A percentile compares a stretch with the other conserved stretches of the same genome.
These are phyloP conservation scores for Myiozetetes cayanensis DNA, from an alignment of 2,113 vertebrate species.

Conservation along the genomic window DNA sequence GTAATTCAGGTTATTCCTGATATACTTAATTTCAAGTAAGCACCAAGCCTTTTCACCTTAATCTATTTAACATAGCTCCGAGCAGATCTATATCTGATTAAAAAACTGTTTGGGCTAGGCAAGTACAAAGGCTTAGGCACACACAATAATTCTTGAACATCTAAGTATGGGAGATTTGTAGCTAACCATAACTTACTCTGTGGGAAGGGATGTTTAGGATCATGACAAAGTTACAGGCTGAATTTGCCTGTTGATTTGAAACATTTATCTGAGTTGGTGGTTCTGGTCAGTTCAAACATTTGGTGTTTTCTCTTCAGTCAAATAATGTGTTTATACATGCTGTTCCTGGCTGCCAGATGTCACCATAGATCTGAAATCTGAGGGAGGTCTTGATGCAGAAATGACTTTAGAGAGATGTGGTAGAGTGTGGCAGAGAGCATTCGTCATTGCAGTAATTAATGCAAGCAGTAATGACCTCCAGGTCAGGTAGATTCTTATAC, in stretches of 20 bases:
- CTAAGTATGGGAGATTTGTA: background rate
- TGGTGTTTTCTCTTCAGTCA: background rate
- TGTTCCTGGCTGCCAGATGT: background rate
- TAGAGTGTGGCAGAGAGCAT: background rate
- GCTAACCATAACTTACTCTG: background rate
- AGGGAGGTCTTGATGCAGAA: background rate
- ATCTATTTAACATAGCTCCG: background rate
- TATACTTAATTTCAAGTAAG: background rate
- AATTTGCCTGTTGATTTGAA: background rate
- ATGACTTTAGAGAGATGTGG: background rate
- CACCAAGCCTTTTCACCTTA: background rate
- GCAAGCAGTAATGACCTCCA: constrained; percentile 17
- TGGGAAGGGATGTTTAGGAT: background rate
- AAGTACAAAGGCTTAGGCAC: background rate
- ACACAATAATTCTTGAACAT: background rate
- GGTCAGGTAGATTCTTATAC: constrained; percentile 3
- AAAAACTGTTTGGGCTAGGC: background rate
- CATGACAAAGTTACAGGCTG: background rate
- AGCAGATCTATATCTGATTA: background rate
- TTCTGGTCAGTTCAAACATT: background rate
- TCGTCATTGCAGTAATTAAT: background rate
- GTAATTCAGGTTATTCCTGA: background rate
- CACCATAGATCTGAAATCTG: background rate
- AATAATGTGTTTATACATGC: background rate
- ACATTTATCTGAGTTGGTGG: background rate